Evolutionary conservation across 2,797 vertebrate genomes (phyloP), one percentile per base, ranked within the genome.

Genomic region (Calcarius lapponicus): DNA sequence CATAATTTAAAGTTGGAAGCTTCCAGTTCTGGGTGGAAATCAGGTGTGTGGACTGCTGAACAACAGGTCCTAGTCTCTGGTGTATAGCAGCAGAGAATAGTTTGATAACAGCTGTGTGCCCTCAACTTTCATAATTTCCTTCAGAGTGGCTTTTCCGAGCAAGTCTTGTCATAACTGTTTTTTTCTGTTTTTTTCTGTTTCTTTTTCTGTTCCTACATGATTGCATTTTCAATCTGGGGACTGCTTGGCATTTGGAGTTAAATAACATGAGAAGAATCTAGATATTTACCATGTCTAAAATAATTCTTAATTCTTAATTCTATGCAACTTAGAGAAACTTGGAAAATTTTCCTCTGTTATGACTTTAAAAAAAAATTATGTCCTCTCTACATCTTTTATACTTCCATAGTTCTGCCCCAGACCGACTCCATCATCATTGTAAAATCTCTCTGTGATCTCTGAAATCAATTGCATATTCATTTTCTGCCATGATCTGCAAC

Each of bases 391-490:
- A 3, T 58, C 36, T 40, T 90, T 86, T 65, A 18, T 17, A 16
- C 26, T 47, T 73, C 51, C 26, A 34, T 28, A 29, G 22, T 64
- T 95, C 45, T 87, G n/a, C 17, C 40, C 12, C 54, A 73, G 25
- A 57, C 8, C 31, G 32, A 6, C 4, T 86, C 38, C 38, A 36
- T 57, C 32, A 54, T 12, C 34, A 42, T 1, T 0, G 1, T 15
- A 22, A 76, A 90, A 73, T 6, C 16, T 28, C n/a, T 75, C 51
- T 38, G 19, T 43, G 7, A 40, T 17, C 16, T 82, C 87, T 76
- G 42, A 80, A 80, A 66, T 40, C 2, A 6, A 67, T 72, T 79
- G 25, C 60, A 32, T 10, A 21, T 57, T 80, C 6, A 36, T 78
- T 42, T 38, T 54, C 19, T 72, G 15, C 9, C 25, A 29, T 36